Evolutionary conservation across 1,140 invertebrate species (phyloP).

Genomic region (Brachionus calyciflorus): DNA sequence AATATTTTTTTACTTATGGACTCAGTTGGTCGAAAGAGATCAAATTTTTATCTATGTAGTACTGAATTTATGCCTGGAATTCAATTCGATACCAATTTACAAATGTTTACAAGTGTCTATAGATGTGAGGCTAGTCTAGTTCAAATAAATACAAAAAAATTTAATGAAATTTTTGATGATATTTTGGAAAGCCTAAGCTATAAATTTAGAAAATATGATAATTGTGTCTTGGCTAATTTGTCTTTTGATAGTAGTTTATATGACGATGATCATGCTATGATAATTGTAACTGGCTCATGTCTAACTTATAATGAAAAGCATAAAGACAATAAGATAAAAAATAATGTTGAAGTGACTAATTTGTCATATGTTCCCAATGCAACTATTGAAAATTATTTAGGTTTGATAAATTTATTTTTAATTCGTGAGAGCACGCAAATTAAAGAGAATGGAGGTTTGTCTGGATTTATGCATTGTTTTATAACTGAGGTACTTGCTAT

Average conservation of each 20-base stretch:
- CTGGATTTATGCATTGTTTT: slow-evolving; percentile 87
- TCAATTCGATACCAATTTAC: slow-evolving; percentile 68
- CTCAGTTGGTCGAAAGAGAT: slow-evolving; percentile 66
- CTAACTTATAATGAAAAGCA: slow-evolving; percentile 46
- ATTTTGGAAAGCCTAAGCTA: slow-evolving; percentile 20
- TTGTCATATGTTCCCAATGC: slow-evolving; percentile 76
- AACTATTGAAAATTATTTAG: slow-evolving; percentile 77
- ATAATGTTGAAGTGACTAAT: slow-evolving; percentile 80
- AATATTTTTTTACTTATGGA: slow-evolving; percentile 75
- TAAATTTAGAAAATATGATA: slow-evolving; percentile 22
- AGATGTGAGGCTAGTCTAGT: neutral
- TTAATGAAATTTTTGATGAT: slow-evolving; percentile 78
- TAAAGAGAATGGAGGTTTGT: slow-evolving; percentile 79
- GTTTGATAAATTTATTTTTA: slow-evolving; percentile 90
- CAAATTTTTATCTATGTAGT: slow-evolving; percentile 79
- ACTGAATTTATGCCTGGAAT: slow-evolving; percentile 75
- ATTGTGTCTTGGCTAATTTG: slow-evolving; percentile 42
- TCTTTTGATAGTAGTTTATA: slow-evolving; percentile 51
- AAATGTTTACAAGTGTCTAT: slow-evolving; percentile 52
- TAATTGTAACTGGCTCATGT: slow-evolving; percentile 50
- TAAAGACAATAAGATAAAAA: slow-evolving; percentile 65
- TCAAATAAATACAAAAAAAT: slow-evolving; percentile 33
- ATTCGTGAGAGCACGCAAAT: slow-evolving; percentile 88
- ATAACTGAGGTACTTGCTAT: slow-evolving; percentile 85
- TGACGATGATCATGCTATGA: slow-evolving; percentile 47